Conservation (phyloP, 37 sponge, comb jelly and placozoan genomes). For the Dysidea cf. avara region DNA sequence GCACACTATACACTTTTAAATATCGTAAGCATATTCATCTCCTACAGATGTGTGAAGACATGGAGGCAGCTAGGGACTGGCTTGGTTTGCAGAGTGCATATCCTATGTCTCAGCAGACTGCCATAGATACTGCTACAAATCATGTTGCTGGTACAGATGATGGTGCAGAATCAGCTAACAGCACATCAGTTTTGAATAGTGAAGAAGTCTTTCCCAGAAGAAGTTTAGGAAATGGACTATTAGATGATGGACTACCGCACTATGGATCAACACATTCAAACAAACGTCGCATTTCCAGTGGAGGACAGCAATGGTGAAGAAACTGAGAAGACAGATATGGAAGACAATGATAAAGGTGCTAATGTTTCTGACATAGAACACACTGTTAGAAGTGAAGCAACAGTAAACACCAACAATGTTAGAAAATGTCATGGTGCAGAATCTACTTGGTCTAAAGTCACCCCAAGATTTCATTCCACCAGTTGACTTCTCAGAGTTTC, state of each 20-base stretch:
- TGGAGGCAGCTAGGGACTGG: conserved; percentile 25
- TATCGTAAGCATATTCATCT: background rate
- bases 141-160: background rate
- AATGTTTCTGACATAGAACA: background rate
- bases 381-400: background rate
- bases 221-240: conserved; percentile 49
- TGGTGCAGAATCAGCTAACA: background rate
- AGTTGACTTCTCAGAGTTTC: too few species aligned
- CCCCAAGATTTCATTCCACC: too few species aligned
- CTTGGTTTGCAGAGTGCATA: too few species aligned
- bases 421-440: too few species aligned
- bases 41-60: conserved; percentile 64
- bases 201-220: conserved; percentile 30
- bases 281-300: background rate
- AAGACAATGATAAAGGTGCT: conserved; percentile 16
- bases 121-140: too few species aligned
- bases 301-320: background rate
- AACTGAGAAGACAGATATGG: conserved; percentile 2
- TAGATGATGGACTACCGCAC: conserved; percentile 48
- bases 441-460: too few species aligned
- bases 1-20: too few species aligned
- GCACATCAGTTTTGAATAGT: background rate
- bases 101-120: too few species aligned
- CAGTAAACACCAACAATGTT: too few species aligned
- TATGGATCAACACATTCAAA: too few species aligned